phyloP scores from a whole-genome alignment of 2,797 vertebrate species.

The Lepilemur septentrionalis region DNA sequence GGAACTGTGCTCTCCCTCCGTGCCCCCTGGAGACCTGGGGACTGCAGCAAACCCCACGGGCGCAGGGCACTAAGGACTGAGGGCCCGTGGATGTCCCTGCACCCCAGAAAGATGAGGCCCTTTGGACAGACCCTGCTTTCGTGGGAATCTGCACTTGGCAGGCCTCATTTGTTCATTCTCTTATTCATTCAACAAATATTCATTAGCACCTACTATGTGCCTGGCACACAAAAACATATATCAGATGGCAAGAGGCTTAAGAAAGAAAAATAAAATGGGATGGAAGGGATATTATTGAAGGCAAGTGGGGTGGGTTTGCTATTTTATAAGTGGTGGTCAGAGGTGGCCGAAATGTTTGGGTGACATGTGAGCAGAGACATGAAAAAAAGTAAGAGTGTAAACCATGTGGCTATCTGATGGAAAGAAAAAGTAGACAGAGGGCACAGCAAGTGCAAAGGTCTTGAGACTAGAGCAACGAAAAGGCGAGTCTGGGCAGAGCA shows the following conservation, averaged over 20 bases:
- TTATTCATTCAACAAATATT: background rate
- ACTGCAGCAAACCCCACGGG: background rate
- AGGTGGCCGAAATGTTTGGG: background rate
- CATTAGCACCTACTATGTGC: background rate
- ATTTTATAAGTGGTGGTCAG: background rate
- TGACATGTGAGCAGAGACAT: background rate
- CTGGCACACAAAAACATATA: background rate
- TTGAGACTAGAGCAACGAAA: background rate
- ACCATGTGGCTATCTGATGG: rapidly evolving
- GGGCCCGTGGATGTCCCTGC: too few species aligned
- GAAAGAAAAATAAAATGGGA: background rate
- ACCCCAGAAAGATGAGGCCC: background rate
- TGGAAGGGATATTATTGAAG: background rate
- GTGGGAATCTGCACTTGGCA: background rate
- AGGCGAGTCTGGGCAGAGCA: background rate
- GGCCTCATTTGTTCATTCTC: background rate
- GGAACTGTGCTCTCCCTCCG: too few species aligned
- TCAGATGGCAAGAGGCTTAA: background rate
- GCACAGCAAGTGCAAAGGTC: background rate
- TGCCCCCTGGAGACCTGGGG: background rate
- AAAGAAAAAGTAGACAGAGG: background rate
- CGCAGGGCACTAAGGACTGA: background rate
- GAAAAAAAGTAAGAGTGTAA: background rate
- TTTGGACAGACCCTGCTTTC: background rate
- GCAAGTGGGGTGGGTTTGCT: background rate